A percentile compares a stretch with the other conserved stretches of the same genome.
phyloP scores from a whole-genome alignment of 2,797 vertebrate genomes.

The Galago senegalensis region DNA sequence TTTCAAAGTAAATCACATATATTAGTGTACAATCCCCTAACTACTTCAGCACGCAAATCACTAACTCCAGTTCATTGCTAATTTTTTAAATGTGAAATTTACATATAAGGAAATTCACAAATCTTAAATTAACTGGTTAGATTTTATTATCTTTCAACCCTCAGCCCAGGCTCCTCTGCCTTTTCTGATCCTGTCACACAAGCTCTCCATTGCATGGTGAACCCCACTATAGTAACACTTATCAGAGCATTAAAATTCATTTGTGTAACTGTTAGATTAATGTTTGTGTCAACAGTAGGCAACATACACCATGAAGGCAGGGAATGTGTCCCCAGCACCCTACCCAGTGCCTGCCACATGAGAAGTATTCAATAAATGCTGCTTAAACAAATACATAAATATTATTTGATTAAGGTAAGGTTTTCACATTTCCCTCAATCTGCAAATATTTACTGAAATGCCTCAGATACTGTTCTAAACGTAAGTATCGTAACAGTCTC shows the following conservation, averaged over 20 bases:
- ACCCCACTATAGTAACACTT: background rate
- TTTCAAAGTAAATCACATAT: background rate
- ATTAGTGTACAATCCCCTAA: background rate
- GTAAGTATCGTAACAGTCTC: background rate
- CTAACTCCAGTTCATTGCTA: background rate
- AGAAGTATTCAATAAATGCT: background rate
- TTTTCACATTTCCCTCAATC: background rate
- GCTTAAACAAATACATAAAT: background rate
- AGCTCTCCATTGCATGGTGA: background rate
- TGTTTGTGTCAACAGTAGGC: background rate
- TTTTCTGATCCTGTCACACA: background rate
- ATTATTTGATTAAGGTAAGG: background rate
- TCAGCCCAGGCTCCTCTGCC: too few species aligned
- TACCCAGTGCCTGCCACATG: background rate
- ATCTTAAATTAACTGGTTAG: constrained; percentile 23
- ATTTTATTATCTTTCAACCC: background rate
- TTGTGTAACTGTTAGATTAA: background rate
- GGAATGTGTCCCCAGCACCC: background rate
- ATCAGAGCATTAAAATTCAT: background rate
- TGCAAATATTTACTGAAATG: constrained; percentile 26
- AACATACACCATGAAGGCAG: background rate
- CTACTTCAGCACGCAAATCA: background rate
- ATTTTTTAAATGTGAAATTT: constrained; percentile 38
- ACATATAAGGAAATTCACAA: background rate
- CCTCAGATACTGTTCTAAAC: background rate